Evolutionary conservation across 2,797 vertebrate genomes (phyloP).

Genomic region (Aeoliscus strigatus): DNA sequence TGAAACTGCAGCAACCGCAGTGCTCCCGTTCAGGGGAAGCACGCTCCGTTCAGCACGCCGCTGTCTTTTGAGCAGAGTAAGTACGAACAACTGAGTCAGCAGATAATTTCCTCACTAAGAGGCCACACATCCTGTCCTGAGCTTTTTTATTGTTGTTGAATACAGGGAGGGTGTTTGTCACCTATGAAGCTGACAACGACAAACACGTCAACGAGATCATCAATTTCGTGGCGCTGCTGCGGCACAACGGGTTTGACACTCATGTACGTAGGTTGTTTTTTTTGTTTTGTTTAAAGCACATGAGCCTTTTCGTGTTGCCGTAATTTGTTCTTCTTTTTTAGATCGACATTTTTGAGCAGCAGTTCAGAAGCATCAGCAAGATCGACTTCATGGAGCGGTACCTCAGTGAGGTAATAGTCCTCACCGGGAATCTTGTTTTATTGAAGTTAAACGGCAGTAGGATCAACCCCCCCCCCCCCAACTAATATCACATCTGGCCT

Average conservation of each 20-base stretch:
- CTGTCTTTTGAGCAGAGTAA: conserved; percentile 78
- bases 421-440: too few relatives aligned
- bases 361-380: conserved; percentile 81
- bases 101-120: not conserved
- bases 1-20: conserved; percentile 30
- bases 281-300: not conserved
- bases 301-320: too few relatives aligned
- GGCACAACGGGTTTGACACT: conserved; percentile 80
- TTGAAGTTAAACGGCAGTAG: not conserved
- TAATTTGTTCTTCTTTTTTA: conserved; percentile 36
- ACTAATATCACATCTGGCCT: too few relatives aligned
- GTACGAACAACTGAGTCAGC: conserved; percentile 9
- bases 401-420: conserved; percentile 72
- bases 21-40: conserved; percentile 44
- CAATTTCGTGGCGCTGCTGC: conserved; percentile 78
- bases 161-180: conserved; percentile 78
- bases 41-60: conserved; percentile 36
- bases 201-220: conserved; percentile 79
- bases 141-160: not conserved
- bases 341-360: conserved; percentile 83
- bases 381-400: conserved; percentile 84
- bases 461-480: not conserved
- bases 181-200: conserved; percentile 77
- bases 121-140: not conserved
- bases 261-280: conserved; percentile 76